These are phyloP conservation scores for Phalacrocorax carbo DNA, from an alignment of 2,113 vertebrate species.

Conservation along the genomic window DNA sequence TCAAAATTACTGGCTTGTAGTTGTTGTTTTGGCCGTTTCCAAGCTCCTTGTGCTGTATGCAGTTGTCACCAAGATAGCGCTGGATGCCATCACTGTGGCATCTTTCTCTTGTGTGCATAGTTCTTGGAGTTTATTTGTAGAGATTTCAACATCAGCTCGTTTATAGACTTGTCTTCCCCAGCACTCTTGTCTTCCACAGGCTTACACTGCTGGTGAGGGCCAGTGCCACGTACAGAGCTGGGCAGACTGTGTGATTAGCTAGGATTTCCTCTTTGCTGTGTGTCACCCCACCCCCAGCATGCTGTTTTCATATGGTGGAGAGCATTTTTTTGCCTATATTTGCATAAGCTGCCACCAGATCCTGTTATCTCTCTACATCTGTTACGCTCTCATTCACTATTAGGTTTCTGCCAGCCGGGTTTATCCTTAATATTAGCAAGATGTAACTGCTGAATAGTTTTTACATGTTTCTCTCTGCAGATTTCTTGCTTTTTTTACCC, in stretches of 20 bases:
- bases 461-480: background rate
- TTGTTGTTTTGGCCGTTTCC: background rate
- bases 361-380: background rate
- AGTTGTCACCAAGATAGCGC: background rate
- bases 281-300: background rate
- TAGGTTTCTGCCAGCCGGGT: background rate
- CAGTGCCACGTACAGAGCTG: background rate
- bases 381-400: background rate
- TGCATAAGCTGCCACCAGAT: conserved; percentile 9
- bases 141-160: background rate
- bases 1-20: background rate
- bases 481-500: background rate
- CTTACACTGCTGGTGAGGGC: background rate
- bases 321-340: background rate
- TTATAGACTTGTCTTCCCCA: background rate
- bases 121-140: background rate
- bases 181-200: background rate
- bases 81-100: background rate
- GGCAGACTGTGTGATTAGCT: background rate
- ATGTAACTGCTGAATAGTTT: background rate
- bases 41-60: accelerated
- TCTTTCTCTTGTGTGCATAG: background rate
- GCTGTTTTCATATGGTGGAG: background rate
- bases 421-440: background rate
- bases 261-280: background rate